Evolutionary conservation across 2,113 vertebrate genomes (phyloP), one percentile per base, ranked within the genome.

Genomic region (Equus quagga): DNA sequence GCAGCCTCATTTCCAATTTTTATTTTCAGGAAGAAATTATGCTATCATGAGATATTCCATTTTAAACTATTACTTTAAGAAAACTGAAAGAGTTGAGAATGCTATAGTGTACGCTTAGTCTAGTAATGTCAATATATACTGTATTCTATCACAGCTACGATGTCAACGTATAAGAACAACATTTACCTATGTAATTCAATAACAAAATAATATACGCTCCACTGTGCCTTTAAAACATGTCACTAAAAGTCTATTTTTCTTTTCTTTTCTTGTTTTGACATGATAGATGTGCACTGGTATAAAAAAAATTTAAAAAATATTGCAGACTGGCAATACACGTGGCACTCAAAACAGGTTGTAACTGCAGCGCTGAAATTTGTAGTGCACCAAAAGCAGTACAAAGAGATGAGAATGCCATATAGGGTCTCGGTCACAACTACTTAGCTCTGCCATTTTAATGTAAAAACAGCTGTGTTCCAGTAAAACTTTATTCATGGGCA

Each of bases 31-130:
- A 94, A 84, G n/a, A 93, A 91, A 89, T 89, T 76, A 95, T 41
- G 28, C 65, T 84, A 12, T 82, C 3, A 92, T 91, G n/a, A 97
- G 26, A 70, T 75, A 89, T 26, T 92, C 75, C 62, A 92, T 80
- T 94, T 91, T 60, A 94, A 97, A 89, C 67, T 85, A 46, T 79
- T 96, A 75, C 80, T 95, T 64, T 86, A n/a, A 76, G 81, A 82
- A 92, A 96, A 51, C 8, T 89, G 28, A 54, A 18, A 91, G 62
- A 96, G 60, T 41, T 80, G 28, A 70, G 56, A 90, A 89, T 95
- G 72, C 11, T 64, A 2, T 49, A 33, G 33, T 78, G 54, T 75
- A 91, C 67, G 60, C 31, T 94, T 96, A 78, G 8, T 90, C 24
- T 82, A 88, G 33, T 41, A 84, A 96, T 93, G 33, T 46, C 89